Conservation (phyloP, 2,797 vertebrate genomes). For the Echiichthys vipera region DNA sequence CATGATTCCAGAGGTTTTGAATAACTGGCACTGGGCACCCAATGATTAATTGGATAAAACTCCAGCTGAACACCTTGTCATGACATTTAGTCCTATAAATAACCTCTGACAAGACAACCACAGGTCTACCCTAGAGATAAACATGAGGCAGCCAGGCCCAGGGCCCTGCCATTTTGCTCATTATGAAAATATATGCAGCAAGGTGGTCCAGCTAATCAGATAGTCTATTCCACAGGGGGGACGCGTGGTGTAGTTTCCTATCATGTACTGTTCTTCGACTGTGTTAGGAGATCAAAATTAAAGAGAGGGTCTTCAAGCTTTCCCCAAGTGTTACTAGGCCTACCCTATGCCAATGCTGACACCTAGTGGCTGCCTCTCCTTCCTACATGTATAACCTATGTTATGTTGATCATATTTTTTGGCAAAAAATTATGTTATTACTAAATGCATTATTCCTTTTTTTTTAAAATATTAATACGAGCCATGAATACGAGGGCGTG, state of each 20-base stretch:
- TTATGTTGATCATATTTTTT: not conserved
- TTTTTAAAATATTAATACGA: too few relatives aligned
- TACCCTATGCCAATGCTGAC: constrained; percentile 33
- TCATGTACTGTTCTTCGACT: constrained; percentile 1
- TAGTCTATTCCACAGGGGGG: not conserved
- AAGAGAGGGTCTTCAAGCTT: not conserved
- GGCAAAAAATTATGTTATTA: not conserved
- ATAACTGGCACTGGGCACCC: not conserved
- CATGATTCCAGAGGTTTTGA: constrained; percentile 5
- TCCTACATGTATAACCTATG: not conserved
- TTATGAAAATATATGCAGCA: constrained; percentile 27
- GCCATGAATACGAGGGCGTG: too few relatives aligned
- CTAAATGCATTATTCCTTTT: too few relatives aligned
- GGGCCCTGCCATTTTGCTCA: constrained; percentile 5
- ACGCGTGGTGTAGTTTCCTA: not conserved
- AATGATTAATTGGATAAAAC: constrained; percentile 22
- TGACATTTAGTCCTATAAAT: constrained; percentile 21
- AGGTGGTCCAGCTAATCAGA: constrained; percentile 27
- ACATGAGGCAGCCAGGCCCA: constrained; percentile 2
- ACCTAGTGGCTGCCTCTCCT: constrained; percentile 50
- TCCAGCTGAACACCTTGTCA: constrained; percentile 29
- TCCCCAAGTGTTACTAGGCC: not conserved
- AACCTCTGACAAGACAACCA: constrained; percentile 7
- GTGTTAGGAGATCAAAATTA: not conserved
- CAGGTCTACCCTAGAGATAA: not conserved